A percentile compares a stretch with the other conserved stretches of the same genome.
Conservation (phyloP, 2,113 vertebrate species). For the Dicrurus megarhynchus region DNA sequence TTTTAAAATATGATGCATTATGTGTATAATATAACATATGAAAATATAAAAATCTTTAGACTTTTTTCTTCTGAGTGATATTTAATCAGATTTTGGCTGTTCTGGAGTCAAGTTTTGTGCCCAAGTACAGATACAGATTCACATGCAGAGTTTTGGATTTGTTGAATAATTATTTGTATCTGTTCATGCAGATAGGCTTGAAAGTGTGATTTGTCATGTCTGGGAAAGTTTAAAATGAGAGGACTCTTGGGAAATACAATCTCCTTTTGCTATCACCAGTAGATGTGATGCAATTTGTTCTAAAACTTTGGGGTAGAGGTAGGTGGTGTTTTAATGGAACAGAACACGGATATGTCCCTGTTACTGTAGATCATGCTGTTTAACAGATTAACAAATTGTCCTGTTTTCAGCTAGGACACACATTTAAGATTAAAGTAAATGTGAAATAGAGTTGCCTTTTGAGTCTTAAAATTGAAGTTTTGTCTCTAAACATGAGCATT, state of each 20-base stretch:
- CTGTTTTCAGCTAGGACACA: not conserved
- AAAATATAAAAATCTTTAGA: not conserved
- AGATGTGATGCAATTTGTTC: not conserved
- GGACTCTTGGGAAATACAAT: not conserved
- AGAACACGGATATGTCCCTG: not conserved
- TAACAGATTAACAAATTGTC: not conserved
- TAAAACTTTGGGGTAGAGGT: not conserved
- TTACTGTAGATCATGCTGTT: not conserved
- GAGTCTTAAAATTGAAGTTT: not conserved
- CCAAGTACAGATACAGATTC: not conserved
- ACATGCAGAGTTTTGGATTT: not conserved
- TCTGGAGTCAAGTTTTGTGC: not conserved
- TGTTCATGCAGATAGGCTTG: not conserved
- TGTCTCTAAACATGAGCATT: not conserved
- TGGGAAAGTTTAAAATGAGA: not conserved
- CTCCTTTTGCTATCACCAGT: not conserved
- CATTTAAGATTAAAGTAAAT: not conserved
- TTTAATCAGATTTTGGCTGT: not conserved
- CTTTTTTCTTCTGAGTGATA: not conserved
- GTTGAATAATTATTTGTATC: not conserved
- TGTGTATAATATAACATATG: not conserved
- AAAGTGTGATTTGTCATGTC: not conserved
- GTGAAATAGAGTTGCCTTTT: not conserved
- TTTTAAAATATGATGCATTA: not conserved
- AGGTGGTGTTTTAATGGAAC: not conserved